Base-by-base conservation (phyloP, 1,140 invertebrate genomes). In the Harpegnathos saltator region DNA sequence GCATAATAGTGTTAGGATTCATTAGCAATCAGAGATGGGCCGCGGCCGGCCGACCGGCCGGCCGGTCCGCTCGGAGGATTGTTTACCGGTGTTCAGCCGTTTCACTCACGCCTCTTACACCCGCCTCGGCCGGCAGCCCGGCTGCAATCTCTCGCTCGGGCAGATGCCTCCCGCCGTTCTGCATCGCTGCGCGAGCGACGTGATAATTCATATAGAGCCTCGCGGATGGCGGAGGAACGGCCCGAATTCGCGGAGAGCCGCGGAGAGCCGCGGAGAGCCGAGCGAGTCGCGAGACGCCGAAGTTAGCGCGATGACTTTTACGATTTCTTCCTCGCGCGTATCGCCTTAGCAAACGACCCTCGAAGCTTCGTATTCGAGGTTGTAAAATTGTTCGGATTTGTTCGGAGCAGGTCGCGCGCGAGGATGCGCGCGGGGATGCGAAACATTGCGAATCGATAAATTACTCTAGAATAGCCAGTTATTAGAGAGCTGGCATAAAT, bases 21-120 rank as follows among this genome's bases (percentile, higher is more conserved):
- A 94, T 94, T 94, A 94, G 94, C 94, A 94, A 94, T 94, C 94
- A 94, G 93, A 94, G 93, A 94, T 93, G 92, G 91, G 90, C 88
- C n/a, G n/a, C n/a, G n/a, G n/a, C n/a, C n/a, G n/a, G n/a, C n/a
- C n/a, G n/a, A n/a, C n/a, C n/a, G n/a, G n/a, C n/a, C 89, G 90
- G 83, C 74, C 83, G 85, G 73, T 85, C 83, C 75, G 66, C 84
- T 74, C 87, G 84, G 75, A 83, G 88, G 89, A 92, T 93, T 93
- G 92, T 93, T 93, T 93, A 93, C 92, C 88, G 86, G 91, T 73
- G 86, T 88, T 82, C 89, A 83, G 69, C 71, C 82, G 84, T 85
- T 89, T 85, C 87, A 7, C 66, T 73, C 83, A 22, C 62, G 81
- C 68, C 85, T 84, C 82, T 84, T 88, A 65, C 86, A 17, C 68